phyloP scores from a whole-genome alignment of 2,888 invertebrate species.

The Eubasilissa splendida region DNA sequence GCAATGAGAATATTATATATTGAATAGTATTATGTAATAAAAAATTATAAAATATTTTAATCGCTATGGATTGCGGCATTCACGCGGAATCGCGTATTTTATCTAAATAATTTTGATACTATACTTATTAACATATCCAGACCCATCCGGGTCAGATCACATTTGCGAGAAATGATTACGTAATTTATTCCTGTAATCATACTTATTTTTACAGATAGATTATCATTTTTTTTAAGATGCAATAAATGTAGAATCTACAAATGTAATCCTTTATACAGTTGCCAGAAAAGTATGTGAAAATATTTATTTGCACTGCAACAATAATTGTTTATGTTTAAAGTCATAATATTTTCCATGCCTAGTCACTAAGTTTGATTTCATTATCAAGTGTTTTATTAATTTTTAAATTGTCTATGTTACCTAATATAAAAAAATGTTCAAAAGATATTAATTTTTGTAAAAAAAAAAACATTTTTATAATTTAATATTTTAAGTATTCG shows the following conservation, averaged over 20 bases:
- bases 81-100: background rate
- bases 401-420: slow-evolving; percentile 6
- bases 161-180: background rate
- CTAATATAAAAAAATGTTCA: background rate
- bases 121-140: background rate
- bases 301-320: no score
- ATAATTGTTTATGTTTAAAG: background rate
- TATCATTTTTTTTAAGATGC: background rate
- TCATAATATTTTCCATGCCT: slow-evolving; percentile 22
- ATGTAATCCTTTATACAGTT: no score
- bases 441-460: background rate
- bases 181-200: slow-evolving; percentile 7
- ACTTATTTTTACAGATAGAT: background rate
- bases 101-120: background rate
- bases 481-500: no score
- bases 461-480: background rate
- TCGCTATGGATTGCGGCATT: background rate
- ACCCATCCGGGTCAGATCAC: background rate
- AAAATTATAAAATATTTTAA: background rate
- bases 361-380: slow-evolving; percentile 24
- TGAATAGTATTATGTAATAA: background rate
- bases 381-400: slow-evolving; percentile 16
- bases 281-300: no score
- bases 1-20: slow-evolving; percentile 15
- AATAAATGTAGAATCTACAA: no score